These are phyloP conservation scores for Nannoperca obscura DNA, from an alignment of 2,797 vertebrate species.

Conservation along the genomic window DNA sequence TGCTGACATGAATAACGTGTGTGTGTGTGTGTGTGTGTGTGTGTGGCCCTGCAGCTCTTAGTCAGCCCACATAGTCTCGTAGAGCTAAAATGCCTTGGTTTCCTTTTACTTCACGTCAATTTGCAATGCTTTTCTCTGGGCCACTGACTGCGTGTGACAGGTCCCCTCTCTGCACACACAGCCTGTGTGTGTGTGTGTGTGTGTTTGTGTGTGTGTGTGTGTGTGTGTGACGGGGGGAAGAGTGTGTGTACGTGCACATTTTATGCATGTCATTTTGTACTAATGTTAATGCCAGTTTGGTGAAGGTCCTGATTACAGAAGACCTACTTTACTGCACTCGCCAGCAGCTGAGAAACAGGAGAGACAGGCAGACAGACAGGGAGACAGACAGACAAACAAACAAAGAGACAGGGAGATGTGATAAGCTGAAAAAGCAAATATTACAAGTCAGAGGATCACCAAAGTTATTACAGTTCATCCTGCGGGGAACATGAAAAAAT, in stretches of 20 bases:
- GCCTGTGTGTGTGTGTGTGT: slow-evolving; percentile 23
- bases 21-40: slow-evolving; percentile 34
- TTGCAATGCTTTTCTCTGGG: slow-evolving; percentile 58
- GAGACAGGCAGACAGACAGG: neutral
- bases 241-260: slow-evolving; percentile 11
- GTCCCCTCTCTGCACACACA: slow-evolving; percentile 36
- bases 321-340: slow-evolving; percentile 17
- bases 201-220: slow-evolving; percentile 8
- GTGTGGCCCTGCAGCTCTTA: slow-evolving; percentile 57
- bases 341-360: slow-evolving; percentile 5
- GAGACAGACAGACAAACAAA: neutral
- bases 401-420: too few relatives aligned
- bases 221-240: neutral
- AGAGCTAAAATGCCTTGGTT: slow-evolving; percentile 62
- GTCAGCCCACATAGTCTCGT: slow-evolving; percentile 57
- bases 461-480: too few relatives aligned
- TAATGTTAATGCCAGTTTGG: slow-evolving; percentile 37
- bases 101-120: slow-evolving; percentile 72
- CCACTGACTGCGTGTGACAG: slow-evolving; percentile 69
- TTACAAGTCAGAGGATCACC: too few relatives aligned
- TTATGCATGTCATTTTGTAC: slow-evolving; percentile 49
- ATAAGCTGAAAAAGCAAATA: neutral
- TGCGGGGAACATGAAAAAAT: too few relatives aligned
- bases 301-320: slow-evolving; percentile 24
- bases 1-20: slow-evolving; percentile 18